phyloP scores from a whole-genome alignment of 2,113 vertebrate genomes.

The Egretta garzetta region DNA sequence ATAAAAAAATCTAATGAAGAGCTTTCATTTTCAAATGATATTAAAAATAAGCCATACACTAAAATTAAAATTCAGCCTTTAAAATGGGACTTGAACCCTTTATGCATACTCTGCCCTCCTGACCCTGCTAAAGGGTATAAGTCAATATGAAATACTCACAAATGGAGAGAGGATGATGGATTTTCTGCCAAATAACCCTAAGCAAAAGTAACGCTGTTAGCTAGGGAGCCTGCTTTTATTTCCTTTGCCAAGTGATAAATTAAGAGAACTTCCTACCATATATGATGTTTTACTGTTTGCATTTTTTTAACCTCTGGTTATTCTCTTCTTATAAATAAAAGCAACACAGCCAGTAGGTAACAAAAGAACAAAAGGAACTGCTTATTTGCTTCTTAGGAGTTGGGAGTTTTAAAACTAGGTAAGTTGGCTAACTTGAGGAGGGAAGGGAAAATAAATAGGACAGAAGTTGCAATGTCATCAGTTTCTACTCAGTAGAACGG shows the following conservation, averaged over 20 bases:
- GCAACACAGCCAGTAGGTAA: neutral
- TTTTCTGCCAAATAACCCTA: conserved; percentile 58
- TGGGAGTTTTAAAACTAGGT: neutral
- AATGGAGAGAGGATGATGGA: conserved; percentile 36
- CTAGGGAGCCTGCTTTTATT: conserved; percentile 3
- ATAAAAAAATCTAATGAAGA: conserved; percentile 14
- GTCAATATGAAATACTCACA: conserved; percentile 36
- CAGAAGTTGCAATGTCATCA: neutral
- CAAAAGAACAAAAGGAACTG: neutral
- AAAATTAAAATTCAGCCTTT: conserved; percentile 55
- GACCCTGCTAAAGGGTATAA: conserved; percentile 40
- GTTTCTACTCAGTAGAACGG: neutral
- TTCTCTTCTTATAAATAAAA: conserved; percentile 5
- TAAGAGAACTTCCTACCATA: neutral
- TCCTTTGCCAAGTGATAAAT: conserved; percentile 41
- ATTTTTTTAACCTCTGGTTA: neutral
- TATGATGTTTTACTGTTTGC: neutral
- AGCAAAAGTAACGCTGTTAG: neutral
- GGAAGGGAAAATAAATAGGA: neutral
- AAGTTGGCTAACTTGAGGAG: neutral
- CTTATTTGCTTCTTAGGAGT: neutral
- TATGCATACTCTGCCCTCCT: conserved; percentile 1
- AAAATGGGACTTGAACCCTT: conserved; percentile 28
- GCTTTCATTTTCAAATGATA: conserved; percentile 15
- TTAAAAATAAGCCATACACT: conserved; percentile 29